Conservation (phyloP, 2,113 vertebrate genomes). For the Pseudorectes ferrugineus region DNA sequence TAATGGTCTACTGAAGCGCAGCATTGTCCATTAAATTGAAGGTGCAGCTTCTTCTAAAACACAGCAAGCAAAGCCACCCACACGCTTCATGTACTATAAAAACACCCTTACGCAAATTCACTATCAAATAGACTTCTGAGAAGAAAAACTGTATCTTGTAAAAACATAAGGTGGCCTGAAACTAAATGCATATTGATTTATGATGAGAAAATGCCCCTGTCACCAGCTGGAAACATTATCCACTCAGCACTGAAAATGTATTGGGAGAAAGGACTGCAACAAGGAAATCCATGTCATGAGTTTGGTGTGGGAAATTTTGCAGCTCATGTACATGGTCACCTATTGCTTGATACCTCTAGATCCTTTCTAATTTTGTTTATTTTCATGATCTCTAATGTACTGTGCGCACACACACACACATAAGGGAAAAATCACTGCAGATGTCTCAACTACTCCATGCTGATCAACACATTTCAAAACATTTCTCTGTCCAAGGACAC, state of each 20-base stretch:
- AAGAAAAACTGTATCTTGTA: conserved; percentile 11
- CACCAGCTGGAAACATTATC: conserved; percentile 18
- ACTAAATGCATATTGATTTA: not conserved
- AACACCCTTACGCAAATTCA: conserved; percentile 39
- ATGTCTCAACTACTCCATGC: not conserved
- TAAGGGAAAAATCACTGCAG: not conserved
- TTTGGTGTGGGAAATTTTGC: not conserved
- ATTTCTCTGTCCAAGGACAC: not conserved
- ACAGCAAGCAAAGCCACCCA: conserved; percentile 31
- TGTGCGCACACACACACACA: not conserved
- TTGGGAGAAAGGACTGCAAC: not conserved
- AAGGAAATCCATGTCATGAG: not conserved
- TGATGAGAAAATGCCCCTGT: conserved; percentile 14
- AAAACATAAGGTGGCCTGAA: conserved; percentile 20
- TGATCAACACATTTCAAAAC: not conserved
- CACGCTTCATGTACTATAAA: conserved; percentile 16
- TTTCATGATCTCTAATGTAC: not conserved
- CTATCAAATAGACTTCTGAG: conserved; percentile 22
- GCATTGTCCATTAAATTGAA: conserved; percentile 33
- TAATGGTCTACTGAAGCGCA: conserved; percentile 43
- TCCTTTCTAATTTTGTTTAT: not conserved
- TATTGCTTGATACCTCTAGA: not conserved
- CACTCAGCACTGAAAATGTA: not conserved
- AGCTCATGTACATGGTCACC: not conserved
- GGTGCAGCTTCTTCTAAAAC: not conserved